Percentiles rank a stretch among this genome's conserved stretches.
Conservation (phyloP, 2,888 invertebrate genomes). For the Pristionchus fissidentatus region DNA sequence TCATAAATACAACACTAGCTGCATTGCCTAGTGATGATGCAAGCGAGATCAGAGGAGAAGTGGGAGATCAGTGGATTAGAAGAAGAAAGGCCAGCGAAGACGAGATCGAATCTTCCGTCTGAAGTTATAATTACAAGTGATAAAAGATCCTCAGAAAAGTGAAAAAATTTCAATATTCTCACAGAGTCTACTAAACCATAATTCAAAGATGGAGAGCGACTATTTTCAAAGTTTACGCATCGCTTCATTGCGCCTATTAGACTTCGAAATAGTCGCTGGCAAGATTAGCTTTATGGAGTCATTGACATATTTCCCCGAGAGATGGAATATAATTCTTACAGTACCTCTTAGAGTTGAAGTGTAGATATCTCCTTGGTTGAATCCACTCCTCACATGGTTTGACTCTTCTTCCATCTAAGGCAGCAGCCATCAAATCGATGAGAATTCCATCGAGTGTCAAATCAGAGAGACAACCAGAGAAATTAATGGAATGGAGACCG, state of each 20-base stretch:
- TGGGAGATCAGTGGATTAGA: not conserved
- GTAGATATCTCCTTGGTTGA: constrained; percentile 58
- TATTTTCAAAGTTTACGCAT: too few species aligned
- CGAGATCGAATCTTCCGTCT: constrained; percentile 26
- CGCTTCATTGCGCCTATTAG: too few species aligned
- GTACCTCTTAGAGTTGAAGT: constrained; percentile 1
- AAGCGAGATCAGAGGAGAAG: not conserved
- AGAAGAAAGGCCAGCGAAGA: constrained; percentile 31
- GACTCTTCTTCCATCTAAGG: constrained; percentile 83
- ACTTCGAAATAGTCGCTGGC: too few species aligned
- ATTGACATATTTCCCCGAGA: not conserved
- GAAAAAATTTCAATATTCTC: too few species aligned
- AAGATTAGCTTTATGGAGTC: not conserved
- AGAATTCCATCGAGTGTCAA: constrained; percentile 16
- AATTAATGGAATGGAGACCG: constrained; percentile 83
- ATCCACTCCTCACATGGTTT: constrained; percentile 75
- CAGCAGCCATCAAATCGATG: constrained; percentile 81
- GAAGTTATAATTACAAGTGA: not conserved
- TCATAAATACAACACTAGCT: constrained; percentile 13
- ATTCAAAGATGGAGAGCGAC: too few species aligned
- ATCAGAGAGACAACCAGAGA: constrained; percentile 75
- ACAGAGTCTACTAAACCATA: too few species aligned
- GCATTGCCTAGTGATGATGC: not conserved
- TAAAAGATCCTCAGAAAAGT: not conserved
- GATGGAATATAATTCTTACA: not conserved